Conservation (phyloP, 2,113 vertebrate species). For the Etheostoma spectabile region DNA sequence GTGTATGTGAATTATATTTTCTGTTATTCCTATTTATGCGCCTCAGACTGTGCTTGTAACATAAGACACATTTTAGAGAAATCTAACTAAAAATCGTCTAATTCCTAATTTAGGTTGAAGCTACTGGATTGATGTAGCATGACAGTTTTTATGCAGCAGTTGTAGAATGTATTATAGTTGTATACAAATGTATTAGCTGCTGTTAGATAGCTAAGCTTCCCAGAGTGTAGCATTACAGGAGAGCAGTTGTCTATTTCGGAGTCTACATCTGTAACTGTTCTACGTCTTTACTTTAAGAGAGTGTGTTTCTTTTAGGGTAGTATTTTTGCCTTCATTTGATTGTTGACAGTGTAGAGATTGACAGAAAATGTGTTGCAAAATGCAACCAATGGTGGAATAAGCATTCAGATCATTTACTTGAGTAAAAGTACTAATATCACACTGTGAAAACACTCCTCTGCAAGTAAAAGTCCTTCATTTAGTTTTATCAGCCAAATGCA, state of each 20-base stretch:
- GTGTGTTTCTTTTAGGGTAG: neutral
- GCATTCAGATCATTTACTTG: neutral
- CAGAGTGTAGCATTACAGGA: neutral
- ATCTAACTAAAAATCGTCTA: neutral
- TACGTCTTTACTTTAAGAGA: neutral
- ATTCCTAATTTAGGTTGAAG: neutral
- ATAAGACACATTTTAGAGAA: neutral
- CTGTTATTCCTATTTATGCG: neutral
- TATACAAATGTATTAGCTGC: neutral
- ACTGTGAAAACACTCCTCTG: no score
- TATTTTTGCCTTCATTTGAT: neutral
- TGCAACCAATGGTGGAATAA: neutral
- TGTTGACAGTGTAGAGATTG: neutral
- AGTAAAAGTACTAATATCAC: no score
- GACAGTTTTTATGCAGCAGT: neutral
- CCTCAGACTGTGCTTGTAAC: neutral
- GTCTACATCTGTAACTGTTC: neutral
- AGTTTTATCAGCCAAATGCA: no score
- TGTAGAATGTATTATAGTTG: neutral
- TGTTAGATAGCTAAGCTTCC: neutral
- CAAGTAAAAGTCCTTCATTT: no score
- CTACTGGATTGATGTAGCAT: neutral
- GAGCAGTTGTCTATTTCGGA: neutral
- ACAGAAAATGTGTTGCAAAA: neutral
- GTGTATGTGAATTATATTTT: neutral